phyloP scores from a whole-genome alignment of 1,140 invertebrate genomes.

The Marisa cornuarietis region DNA sequence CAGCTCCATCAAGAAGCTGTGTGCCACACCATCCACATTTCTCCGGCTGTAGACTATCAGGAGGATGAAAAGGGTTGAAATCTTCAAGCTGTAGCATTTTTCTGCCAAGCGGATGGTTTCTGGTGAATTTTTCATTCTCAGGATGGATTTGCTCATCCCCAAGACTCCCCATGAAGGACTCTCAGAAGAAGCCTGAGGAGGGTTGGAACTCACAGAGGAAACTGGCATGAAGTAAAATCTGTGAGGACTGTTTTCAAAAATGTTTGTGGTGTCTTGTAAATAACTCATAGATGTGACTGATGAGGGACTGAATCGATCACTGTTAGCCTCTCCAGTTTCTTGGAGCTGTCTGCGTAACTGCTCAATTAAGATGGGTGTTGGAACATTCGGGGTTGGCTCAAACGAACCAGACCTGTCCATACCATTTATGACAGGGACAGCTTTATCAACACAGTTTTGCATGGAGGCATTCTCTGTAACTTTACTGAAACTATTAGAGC shows the following conservation, averaged over 20 bases:
- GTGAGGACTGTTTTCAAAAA: slow-evolving; percentile 11
- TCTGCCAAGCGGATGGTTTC: slow-evolving; percentile 44
- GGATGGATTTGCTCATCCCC: neutral
- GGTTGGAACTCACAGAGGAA: neutral
- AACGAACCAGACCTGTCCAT: neutral
- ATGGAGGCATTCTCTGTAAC: neutral
- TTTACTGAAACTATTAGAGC: neutral
- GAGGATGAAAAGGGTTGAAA: slow-evolving; percentile 41
- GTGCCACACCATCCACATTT: slow-evolving; percentile 42
- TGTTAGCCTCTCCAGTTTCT: slow-evolving; percentile 9
- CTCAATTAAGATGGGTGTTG: neutral
- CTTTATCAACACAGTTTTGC: neutral
- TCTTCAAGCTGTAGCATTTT: slow-evolving; percentile 50
- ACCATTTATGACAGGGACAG: neutral
- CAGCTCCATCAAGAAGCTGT: slow-evolving; percentile 35
- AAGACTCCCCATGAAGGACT: neutral
- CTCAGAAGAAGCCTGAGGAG: neutral
- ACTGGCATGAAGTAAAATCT: slow-evolving; percentile 19
- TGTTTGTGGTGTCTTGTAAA: neutral
- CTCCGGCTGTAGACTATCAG: slow-evolving; percentile 44
- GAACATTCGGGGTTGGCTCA: neutral
- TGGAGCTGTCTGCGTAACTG: neutral
- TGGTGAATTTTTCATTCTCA: slow-evolving; percentile 7
- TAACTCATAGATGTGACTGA: slow-evolving; percentile 7
- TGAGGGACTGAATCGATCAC: neutral